phyloP scores from a whole-genome alignment of 2,113 vertebrate genomes.

The Galemys pyrenaicus region DNA sequence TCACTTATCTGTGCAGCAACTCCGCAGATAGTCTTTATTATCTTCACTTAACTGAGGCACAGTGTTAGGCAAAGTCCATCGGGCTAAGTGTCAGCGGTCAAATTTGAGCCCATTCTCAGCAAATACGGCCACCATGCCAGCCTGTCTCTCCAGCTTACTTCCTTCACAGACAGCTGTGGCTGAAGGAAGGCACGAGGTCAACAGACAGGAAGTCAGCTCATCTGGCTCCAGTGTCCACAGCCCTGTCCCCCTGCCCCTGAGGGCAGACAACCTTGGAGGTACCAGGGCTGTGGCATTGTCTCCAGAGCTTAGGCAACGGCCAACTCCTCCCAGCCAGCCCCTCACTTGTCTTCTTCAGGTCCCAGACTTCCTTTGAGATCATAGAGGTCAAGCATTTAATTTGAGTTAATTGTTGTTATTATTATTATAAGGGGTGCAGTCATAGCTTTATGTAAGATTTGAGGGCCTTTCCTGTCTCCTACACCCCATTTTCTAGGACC shows the following conservation, averaged over 20 bases:
- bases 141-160: neutral
- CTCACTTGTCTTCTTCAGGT: neutral
- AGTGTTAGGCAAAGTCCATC: neutral
- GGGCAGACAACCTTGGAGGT: neutral
- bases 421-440: neutral
- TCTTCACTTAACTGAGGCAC: slow-evolving; percentile 11
- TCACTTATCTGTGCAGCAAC: neutral
- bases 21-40: neutral
- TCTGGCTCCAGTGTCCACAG: neutral
- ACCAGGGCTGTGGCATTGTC: neutral
- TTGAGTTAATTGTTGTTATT: neutral
- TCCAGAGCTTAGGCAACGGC: neutral
- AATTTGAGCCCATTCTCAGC: slow-evolving; percentile 4
- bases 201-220: neutral
- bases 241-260: neutral
- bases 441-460: neutral
- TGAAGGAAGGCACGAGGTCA: neutral
- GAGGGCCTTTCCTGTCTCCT: neutral
- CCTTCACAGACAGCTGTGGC: neutral
- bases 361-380: neutral
- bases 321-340: neutral
- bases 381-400: neutral
- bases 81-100: neutral
- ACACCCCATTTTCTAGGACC: neutral
- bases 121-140: neutral